Evolutionary conservation across 2,113 vertebrate genomes (phyloP).

Genomic region (Uropsilus gracilis): DNA sequence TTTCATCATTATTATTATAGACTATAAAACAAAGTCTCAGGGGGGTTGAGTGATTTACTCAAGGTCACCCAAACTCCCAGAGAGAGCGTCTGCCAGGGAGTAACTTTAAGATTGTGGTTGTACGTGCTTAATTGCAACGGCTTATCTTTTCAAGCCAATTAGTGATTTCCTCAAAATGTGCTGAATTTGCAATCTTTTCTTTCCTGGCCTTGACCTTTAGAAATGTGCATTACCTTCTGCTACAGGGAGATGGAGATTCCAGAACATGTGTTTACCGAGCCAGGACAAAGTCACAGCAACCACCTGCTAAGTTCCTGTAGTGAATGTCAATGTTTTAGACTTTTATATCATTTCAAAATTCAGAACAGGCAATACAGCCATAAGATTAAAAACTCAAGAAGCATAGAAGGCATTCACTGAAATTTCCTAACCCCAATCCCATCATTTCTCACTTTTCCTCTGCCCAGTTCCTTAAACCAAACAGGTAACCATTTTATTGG

Average conservation of each 20-base stretch:
- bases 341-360: not conserved
- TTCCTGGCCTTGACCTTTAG: not conserved
- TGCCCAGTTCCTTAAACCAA: not conserved
- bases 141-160: slow-evolving; percentile 42
- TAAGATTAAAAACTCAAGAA: not conserved
- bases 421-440: not conserved
- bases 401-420: not conserved
- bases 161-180: slow-evolving; percentile 59
- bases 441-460: not conserved
- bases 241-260: not conserved
- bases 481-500: not conserved
- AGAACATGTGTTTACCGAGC: not conserved
- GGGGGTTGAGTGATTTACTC: not conserved
- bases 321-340: not conserved
- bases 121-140: not conserved
- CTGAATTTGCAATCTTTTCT: not conserved
- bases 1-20: slow-evolving; percentile 17
- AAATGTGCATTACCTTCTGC: not conserved
- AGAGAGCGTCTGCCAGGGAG: not conserved
- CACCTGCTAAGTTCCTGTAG: not conserved
- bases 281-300: not conserved
- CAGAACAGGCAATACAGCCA: not conserved
- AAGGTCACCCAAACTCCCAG: not conserved
- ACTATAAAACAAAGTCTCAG: slow-evolving; percentile 38
- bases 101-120: not conserved